Evolutionary conservation across 2,797 vertebrate species (phyloP), one percentile per base, ranked within the genome.

Genomic region (Lithobates pipiens): DNA sequence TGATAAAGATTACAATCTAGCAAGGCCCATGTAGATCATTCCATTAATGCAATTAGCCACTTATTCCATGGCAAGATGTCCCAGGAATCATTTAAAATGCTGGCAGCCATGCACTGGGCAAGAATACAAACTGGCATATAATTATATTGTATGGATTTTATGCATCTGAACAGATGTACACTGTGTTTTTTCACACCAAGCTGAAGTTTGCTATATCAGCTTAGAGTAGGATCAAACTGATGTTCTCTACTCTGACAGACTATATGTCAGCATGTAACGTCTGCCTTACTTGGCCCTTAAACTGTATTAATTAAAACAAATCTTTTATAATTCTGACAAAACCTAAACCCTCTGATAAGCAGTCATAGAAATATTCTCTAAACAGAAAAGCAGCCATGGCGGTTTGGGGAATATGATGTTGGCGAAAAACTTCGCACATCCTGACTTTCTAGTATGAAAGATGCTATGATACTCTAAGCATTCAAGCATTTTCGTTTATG

Each of bases 361-460:
- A 54, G 18, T 46, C 39, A 76, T 76, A n/a, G 44, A 83, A 36
- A 13, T 83, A 25, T 68, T 76, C 54, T 46, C 54, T 32, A 72
- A 85, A 54, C 65, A 76, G 82, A 39, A 78, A 44, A 73, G 76
- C 54, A 85, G n/a, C 11, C 27, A 23, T 73, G 16, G 25, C 4
- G 29, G 18, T 67, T 29, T 67, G 39, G 34, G 61, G 32, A 80
- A 57, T 76, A 63, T 54, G 29, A 63, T 46, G 80, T 78, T 63
- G 13, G 36, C 69, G 54, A 61, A 21, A 25, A 78, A 67, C 32
- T 36, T 44, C 18, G 85, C 25, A 75, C 44, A 72, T 67, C 76
- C 21, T 71, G 65, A 57, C 25, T 68, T 72, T 25, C 32, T 42
- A 39, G 68, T 77, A 73, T 65, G 83, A 29, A 29, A 83, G 65